Percentiles rank a stretch among this genome's conserved stretches.
Evolutionary conservation across 2,113 vertebrate species (phyloP).

Genomic region (Mungos mungo): DNA sequence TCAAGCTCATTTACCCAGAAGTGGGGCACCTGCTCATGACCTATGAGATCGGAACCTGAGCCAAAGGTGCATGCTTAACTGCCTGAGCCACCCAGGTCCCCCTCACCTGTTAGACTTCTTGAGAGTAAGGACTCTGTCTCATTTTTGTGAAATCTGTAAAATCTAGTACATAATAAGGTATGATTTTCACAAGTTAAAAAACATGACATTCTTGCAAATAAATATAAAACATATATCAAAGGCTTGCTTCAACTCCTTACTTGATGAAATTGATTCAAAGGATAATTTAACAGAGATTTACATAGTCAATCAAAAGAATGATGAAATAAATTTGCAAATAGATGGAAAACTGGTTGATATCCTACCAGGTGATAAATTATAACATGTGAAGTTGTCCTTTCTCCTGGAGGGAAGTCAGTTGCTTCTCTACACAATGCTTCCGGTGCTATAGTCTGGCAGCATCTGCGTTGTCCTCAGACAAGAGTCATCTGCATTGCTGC

Average conservation of each 20-base stretch:
- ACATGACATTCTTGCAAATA: neutral
- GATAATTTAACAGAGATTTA: neutral
- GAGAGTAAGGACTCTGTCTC: neutral
- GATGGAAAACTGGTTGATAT: neutral
- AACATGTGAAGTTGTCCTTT: conserved; percentile 10
- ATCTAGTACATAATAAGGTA: neutral
- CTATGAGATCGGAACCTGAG: no score
- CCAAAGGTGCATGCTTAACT: no score
- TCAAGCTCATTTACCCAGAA: no score
- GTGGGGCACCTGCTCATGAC: no score
- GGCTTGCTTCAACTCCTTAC: conserved; percentile 19
- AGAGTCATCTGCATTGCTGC: neutral
- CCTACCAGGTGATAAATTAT: neutral
- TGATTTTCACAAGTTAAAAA: conserved; percentile 16
- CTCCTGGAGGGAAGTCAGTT: neutral
- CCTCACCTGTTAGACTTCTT: neutral
- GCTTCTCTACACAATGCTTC: neutral
- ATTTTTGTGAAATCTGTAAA: neutral
- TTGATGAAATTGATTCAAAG: conserved; percentile 30
- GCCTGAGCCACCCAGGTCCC: no score
- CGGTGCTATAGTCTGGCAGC: neutral
- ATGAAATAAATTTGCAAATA: conserved; percentile 25
- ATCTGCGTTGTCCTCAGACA: neutral
- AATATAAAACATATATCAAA: conserved; percentile 2
- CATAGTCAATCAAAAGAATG: neutral